Conservation (phyloP, 2,888 invertebrate species). For the Itoplectis maculator region DNA sequence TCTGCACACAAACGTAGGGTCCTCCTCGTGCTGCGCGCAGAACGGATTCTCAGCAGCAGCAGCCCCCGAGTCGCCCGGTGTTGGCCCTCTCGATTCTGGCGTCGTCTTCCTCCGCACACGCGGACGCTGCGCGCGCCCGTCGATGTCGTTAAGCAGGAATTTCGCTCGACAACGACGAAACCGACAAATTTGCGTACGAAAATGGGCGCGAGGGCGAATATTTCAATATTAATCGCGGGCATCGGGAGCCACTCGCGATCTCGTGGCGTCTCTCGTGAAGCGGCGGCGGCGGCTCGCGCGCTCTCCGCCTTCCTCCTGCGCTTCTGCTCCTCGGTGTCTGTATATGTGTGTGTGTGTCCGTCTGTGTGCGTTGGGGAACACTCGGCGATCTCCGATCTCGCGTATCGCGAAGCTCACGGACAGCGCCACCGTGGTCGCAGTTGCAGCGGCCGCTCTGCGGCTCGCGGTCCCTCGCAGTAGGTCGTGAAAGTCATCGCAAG, state of each 20-base stretch:
- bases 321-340: no score
- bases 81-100: neutral
- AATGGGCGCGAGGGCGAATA: conserved; percentile 34
- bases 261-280: neutral
- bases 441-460: neutral
- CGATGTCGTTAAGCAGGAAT: conserved; percentile 30
- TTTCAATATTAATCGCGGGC: conserved; percentile 47
- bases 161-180: conserved; percentile 23
- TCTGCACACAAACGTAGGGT: neutral
- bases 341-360: no score
- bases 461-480: conserved; percentile 28
- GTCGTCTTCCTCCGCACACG: conserved; percentile 1
- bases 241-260: neutral
- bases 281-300: neutral
- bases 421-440: conserved; percentile 12
- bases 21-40: no score
- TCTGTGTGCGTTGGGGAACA: no score
- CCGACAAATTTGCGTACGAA: conserved; percentile 49
- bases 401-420: neutral
- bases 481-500: conserved; percentile 52
- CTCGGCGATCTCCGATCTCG: neutral
- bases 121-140: neutral
- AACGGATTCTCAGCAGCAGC: neutral
- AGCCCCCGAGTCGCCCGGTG: no score
- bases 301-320: no score